These are phyloP conservation scores for Phoronis australis DNA, from an alignment of 2,888 invertebrate genomes.

Conservation along the genomic window DNA sequence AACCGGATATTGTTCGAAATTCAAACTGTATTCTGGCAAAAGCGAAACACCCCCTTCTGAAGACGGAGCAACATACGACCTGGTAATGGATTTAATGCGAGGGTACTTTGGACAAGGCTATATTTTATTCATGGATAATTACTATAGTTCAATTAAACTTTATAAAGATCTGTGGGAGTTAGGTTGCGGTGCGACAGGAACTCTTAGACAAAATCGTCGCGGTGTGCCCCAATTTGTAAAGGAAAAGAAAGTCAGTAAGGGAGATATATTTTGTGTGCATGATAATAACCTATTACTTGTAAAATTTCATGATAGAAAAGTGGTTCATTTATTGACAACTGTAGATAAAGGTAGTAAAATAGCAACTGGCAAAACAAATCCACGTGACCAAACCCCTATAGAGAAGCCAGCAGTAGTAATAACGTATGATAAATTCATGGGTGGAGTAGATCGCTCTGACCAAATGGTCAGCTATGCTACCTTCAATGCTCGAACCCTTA, in stretches of 20 bases:
- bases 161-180: conserved; percentile 7
- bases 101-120: conserved; percentile 2
- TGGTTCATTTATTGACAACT: conserved; percentile 12
- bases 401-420: conserved; percentile 10
- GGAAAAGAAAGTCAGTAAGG: conserved; percentile 9
- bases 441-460: conserved; percentile 18
- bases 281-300: conserved; percentile 6
- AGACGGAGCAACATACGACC: conserved; percentile 12
- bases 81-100: conserved; percentile 10
- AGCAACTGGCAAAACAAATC: conserved; percentile 7
- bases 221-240: conserved; percentile 11
- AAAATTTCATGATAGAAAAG: conserved; percentile 11
- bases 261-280: conserved; percentile 4
- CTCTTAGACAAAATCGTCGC: conserved; percentile 7
- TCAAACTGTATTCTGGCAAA: conserved; percentile 15
- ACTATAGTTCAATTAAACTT: conserved; percentile 10
- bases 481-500: conserved; percentile 12
- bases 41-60: background rate
- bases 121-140: conserved; percentile 7
- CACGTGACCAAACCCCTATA: background rate
- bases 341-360: conserved; percentile 8
- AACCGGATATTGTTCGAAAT: conserved; percentile 11
- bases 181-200: conserved; percentile 12
- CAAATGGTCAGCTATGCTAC: conserved; percentile 15
- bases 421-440: conserved; percentile 17